These are phyloP conservation scores for Scopus umbretta DNA, from an alignment of 2,113 vertebrate genomes.

Conservation along the genomic window DNA sequence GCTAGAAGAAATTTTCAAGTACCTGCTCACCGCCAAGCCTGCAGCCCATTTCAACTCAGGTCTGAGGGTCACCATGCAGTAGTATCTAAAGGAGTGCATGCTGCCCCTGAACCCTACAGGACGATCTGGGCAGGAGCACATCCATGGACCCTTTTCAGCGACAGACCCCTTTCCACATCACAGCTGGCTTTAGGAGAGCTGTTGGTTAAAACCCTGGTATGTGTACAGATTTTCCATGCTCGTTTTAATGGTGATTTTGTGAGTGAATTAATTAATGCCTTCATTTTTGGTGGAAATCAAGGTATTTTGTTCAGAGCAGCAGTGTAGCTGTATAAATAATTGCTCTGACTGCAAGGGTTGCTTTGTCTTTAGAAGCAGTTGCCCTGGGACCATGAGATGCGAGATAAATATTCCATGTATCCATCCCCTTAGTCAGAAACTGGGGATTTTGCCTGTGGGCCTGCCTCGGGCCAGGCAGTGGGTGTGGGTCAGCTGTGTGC, in stretches of 20 bases:
- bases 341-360: background rate
- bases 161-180: background rate
- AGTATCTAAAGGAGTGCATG: background rate
- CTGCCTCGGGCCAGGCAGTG: background rate
- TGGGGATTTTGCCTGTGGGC: background rate
- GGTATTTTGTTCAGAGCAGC: background rate
- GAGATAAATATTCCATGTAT: background rate
- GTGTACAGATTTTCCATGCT: background rate
- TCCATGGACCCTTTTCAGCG: background rate
- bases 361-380: background rate
- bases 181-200: background rate
- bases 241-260: background rate
- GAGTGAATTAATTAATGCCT: background rate
- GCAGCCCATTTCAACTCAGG: background rate
- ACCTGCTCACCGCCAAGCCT: background rate
- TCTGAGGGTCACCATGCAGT: background rate
- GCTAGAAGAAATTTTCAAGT: background rate
- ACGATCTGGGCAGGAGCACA: background rate
- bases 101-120: background rate
- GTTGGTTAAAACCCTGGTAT: background rate
- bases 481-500: background rate
- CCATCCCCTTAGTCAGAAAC: background rate
- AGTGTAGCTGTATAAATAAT: background rate
- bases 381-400: background rate
- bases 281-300: background rate